Evolutionary conservation across 2,888 invertebrate species (phyloP).

Genomic region (Calameuta pallipes): DNA sequence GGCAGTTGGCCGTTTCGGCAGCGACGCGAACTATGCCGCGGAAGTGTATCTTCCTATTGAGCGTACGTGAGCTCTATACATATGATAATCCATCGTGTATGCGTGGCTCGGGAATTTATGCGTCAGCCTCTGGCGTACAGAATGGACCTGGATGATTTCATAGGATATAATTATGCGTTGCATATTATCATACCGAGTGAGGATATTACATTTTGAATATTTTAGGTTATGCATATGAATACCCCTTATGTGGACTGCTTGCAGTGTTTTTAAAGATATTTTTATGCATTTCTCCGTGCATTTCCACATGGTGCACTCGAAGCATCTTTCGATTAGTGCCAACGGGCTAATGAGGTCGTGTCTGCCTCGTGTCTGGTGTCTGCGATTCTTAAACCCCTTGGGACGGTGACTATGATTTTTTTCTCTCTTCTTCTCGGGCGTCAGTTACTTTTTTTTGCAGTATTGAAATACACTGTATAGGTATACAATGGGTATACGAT

Average conservation of each 20-base stretch:
- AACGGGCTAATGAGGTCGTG: not conserved
- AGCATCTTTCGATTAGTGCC: constrained; percentile 4
- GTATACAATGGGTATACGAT: not conserved
- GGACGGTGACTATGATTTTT: not conserved
- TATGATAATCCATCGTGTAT: not conserved
- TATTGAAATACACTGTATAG: not conserved
- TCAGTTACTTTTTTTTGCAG: not conserved
- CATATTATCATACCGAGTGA: not conserved
- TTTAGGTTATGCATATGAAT: not conserved
- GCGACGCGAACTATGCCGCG: constrained; percentile 28
- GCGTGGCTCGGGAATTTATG: not conserved
- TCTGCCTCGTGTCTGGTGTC: constrained; percentile 2
- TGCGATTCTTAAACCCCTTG: not conserved
- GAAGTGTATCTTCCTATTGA: not conserved
- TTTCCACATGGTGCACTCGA: not conserved
- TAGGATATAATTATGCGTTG: not conserved
- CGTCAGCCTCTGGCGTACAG: not conserved
- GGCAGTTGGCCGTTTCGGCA: constrained; percentile 45
- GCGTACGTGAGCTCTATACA: not conserved
- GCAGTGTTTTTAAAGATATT: not conserved
- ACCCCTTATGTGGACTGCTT: not conserved
- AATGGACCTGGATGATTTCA: not conserved
- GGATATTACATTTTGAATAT: not conserved
- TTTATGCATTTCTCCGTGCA: not conserved
- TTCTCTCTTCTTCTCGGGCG: not conserved